Percentiles rank a stretch among this genome's conserved stretches.
phyloP scores from a whole-genome alignment of 2,888 invertebrate species.

The Phyto melanocephala region DNA sequence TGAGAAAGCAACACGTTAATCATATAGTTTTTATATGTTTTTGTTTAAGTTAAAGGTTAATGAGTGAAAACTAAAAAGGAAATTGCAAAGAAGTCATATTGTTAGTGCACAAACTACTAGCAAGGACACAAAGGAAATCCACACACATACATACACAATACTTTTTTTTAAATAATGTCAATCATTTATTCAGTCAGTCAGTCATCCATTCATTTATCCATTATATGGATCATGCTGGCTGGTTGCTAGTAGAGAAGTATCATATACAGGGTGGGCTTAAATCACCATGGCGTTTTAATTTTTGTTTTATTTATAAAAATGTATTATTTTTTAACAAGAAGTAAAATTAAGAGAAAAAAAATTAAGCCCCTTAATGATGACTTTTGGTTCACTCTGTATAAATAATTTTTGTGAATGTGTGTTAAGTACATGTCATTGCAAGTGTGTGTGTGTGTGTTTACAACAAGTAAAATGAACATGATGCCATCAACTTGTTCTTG shows the following conservation, averaged over 20 bases:
- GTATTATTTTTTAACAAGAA: no score
- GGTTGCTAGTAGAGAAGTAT: neutral
- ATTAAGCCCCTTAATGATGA: no score
- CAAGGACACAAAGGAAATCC: neutral
- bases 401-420: neutral
- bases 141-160: neutral
- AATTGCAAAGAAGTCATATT: conserved; percentile 1
- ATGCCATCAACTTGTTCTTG: neutral
- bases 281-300: no score
- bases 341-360: no score
- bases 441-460: neutral
- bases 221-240: neutral
- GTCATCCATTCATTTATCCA: conserved; percentile 19
- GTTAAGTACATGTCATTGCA: neutral
- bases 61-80: neutral
- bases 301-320: no score
- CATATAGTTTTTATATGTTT: neutral
- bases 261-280: no score
- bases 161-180: neutral
- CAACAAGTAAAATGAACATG: neutral
- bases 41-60: neutral
- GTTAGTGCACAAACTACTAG: neutral
- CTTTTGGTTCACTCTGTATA: no score
- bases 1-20: neutral
- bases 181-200: neutral